phyloP scores from a whole-genome alignment of 2,113 vertebrate species.

The Xyliphius kryptos region DNA sequence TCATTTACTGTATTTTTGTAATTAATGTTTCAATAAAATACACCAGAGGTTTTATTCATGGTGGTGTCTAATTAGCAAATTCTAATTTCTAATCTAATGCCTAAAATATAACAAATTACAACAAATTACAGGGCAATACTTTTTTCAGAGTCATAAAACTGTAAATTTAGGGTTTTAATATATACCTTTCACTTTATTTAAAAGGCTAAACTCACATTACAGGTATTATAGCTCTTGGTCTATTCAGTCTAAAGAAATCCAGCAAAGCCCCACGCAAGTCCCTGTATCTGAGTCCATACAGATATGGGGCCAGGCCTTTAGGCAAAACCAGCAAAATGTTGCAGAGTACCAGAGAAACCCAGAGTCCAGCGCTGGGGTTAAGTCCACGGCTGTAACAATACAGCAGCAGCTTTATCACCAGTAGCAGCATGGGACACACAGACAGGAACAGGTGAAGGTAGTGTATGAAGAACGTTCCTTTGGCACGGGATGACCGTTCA shows the following conservation, averaged over 20 bases:
- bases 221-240: conserved; percentile 42
- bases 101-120: too few species aligned
- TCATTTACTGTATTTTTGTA: too few species aligned
- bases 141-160: too few species aligned
- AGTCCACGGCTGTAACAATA: conserved; percentile 33
- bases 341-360: conserved; percentile 62
- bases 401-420: conserved; percentile 61
- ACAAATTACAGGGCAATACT: too few species aligned
- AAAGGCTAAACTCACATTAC: conserved; percentile 28
- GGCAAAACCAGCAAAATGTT: conserved; percentile 66
- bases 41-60: too few species aligned
- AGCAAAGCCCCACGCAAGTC: conserved; percentile 61
- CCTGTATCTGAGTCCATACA: conserved; percentile 66
- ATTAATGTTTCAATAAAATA: too few species aligned
- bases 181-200: not conserved
- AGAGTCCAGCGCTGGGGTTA: conserved; percentile 51
- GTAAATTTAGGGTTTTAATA: not conserved
- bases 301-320: conserved; percentile 65
- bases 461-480: conserved; percentile 70
- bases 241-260: conserved; percentile 53
- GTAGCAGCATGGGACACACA: conserved; percentile 62
- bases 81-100: too few species aligned
- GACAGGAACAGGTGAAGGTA: conserved; percentile 68
- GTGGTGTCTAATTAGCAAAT: too few species aligned
- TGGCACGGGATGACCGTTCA: conserved; percentile 60